phyloP scores from a whole-genome alignment of 2,888 invertebrate species.

The Ophion obscuratus region DNA sequence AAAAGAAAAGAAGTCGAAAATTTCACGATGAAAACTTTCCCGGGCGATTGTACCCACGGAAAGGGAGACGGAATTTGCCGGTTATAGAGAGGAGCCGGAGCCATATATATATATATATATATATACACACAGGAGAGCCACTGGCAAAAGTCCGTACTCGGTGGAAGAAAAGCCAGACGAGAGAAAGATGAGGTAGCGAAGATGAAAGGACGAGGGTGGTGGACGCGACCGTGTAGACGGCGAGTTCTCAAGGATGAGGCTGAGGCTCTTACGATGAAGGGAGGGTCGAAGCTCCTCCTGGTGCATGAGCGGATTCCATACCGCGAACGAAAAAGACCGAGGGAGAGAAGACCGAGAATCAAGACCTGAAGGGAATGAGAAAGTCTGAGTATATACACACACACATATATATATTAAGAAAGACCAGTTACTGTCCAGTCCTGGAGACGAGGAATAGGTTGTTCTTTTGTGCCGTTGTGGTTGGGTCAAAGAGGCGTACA shows the following conservation, averaged over 20 bases:
- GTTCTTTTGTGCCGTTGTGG: conserved; percentile 67
- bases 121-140: background rate
- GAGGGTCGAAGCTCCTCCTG: conserved; percentile 43
- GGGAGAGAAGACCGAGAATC: conserved; percentile 42
- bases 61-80: conserved; percentile 45
- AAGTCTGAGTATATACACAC: conserved; percentile 11
- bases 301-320: conserved; percentile 30
- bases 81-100: conserved; percentile 12
- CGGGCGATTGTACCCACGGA: conserved; percentile 72
- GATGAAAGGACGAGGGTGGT: conserved; percentile 75
- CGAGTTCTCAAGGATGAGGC: conserved; percentile 56
- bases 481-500: conserved; percentile 77
- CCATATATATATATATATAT: background rate
- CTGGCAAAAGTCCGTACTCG: conserved; percentile 45
- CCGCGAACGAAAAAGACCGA: background rate
- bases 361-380: conserved; percentile 56
- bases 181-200: conserved; percentile 75
- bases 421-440: conserved; percentile 53
- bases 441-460: conserved; percentile 53
- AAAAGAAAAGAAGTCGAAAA: conserved; percentile 65
- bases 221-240: conserved; percentile 39
- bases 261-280: conserved; percentile 54
- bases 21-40: conserved; percentile 77
- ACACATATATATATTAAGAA: conserved; percentile 9
- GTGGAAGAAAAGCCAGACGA: conserved; percentile 67